Evolutionary conservation across 2,113 vertebrate genomes (phyloP), one percentile per base, ranked within the genome.

Genomic region (Hippocampus barbouri): DNA sequence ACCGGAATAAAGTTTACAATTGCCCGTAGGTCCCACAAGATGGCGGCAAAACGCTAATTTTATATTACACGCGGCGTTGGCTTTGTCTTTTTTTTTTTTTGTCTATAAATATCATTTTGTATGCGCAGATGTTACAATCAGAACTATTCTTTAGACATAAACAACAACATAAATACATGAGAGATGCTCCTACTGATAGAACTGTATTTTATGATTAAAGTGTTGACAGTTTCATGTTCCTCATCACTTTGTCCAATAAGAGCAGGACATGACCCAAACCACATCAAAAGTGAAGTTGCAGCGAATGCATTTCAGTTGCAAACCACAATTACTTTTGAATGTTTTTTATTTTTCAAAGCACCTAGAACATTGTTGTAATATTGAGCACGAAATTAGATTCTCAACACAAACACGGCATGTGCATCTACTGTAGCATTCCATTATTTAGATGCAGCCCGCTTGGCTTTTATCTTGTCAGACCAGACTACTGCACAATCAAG

Each of bases 391-490:
- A 59, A 59, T 61, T 8, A 34, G 27, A 61, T 18, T 38, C 8
- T 18, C 27, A 34, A 38, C 34, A 9, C 59, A 61, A 30, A 30
- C 7, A 9, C 15, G 56, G 12, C 56, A 59, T 6, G 7, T 20
- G 11, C 27, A 9, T 61, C 16, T 14, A 15, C 43, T 45, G 14
- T 34, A 59, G 23, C 25, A 14, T 27, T 27, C 56, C 56, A 27
- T n/a, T 38, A 45, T 77, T 45, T 53, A 11, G n/a, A 53, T 73
- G 56, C 66, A 66, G 16, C 57, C 67, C n/a, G 23, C 68, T 62
- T 41, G 47, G 38, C 80, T 69, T 82, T 73, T 74, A 66, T 71
- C 60, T 68, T 47, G 61, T 66, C 70, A 74, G 65, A 56, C 2
- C 40, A 53, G 68, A 66, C 54, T 23, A 8, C 23, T 20, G 62